These are phyloP conservation scores for Antheraea assamensis DNA, from an alignment of 2,888 invertebrate species.

Conservation along the genomic window DNA sequence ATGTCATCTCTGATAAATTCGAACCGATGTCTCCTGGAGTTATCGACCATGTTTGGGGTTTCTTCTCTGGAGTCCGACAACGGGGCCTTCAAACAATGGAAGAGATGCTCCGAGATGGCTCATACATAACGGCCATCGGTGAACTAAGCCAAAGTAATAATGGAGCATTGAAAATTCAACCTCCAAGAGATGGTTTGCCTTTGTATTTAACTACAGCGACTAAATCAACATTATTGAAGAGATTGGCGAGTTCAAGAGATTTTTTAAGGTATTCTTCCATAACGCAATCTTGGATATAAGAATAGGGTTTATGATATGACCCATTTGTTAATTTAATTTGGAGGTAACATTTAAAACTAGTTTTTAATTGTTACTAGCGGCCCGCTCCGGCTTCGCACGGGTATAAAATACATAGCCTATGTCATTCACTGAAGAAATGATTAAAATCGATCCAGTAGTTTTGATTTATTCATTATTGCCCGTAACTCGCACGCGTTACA, in stretches of 20 bases:
- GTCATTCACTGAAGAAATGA: too few species aligned
- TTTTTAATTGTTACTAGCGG: too few species aligned
- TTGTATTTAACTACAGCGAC: slow-evolving; percentile 91
- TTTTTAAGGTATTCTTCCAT: slow-evolving; percentile 84
- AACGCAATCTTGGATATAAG: too few species aligned
- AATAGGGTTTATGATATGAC: too few species aligned
- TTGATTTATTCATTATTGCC: too few species aligned
- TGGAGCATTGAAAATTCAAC: slow-evolving; percentile 86
- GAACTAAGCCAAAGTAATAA: slow-evolving; percentile 85
- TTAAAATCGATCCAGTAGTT: too few species aligned
- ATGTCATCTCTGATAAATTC: slow-evolving; percentile 91
- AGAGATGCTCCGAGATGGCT: slow-evolving; percentile 91
- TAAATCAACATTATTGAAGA: slow-evolving; percentile 87
- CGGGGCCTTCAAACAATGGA: slow-evolving; percentile 94
- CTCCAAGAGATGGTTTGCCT: slow-evolving; percentile 86
- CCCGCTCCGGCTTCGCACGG: too few species aligned
- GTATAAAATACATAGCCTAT: too few species aligned
- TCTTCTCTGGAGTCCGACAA: slow-evolving; percentile 91
- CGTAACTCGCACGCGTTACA: too few species aligned
- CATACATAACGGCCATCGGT: slow-evolving; percentile 90
- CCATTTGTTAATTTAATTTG: too few species aligned
- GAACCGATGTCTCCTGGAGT: slow-evolving; percentile 89
- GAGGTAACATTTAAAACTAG: too few species aligned
- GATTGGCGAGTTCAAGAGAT: slow-evolving; percentile 86
- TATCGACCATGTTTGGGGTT: slow-evolving; percentile 92